A percentile compares a stretch with the other conserved stretches of the same genome.
These are phyloP conservation scores for Manis crassicaudata DNA, from an alignment of 2,797 vertebrate species.

Conservation along the genomic window DNA sequence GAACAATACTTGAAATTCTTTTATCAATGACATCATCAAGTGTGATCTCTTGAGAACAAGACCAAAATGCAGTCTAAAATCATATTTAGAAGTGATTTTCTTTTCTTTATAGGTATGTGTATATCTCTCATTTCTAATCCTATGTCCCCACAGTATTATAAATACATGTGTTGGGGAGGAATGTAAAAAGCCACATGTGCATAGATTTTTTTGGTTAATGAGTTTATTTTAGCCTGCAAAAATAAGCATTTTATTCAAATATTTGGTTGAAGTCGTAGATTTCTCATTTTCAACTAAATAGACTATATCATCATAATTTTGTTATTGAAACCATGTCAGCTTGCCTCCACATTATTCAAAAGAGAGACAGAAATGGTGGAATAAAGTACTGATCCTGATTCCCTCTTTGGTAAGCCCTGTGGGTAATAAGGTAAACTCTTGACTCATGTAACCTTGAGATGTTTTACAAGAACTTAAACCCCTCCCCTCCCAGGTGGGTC, in stretches of 20 bases:
- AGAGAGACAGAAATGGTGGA: not conserved
- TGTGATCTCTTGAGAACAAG: not conserved
- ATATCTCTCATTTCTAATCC: not conserved
- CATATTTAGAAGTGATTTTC: not conserved
- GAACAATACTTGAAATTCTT: not conserved
- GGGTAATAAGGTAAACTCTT: not conserved
- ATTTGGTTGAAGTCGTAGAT: not conserved
- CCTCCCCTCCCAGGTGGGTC: no score
- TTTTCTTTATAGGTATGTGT: not conserved
- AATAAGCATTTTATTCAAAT: slow-evolving; percentile 26
- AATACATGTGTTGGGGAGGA: not conserved
- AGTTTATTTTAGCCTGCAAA: not conserved
- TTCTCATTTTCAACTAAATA: not conserved
- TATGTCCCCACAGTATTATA: not conserved
- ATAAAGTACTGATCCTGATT: not conserved
- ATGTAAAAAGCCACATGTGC: not conserved
- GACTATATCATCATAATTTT: not conserved
- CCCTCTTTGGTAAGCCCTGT: not conserved
- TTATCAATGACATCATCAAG: not conserved
- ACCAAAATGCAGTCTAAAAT: not conserved
- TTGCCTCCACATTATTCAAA: not conserved
- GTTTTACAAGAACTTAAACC: no score
- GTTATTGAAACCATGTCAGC: not conserved
- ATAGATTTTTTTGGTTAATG: not conserved
- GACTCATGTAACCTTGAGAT: no score